A percentile compares a stretch with the other conserved stretches of the same genome.
Conservation (phyloP, 2,888 invertebrate genomes). For the Flexamia atlantica region DNA sequence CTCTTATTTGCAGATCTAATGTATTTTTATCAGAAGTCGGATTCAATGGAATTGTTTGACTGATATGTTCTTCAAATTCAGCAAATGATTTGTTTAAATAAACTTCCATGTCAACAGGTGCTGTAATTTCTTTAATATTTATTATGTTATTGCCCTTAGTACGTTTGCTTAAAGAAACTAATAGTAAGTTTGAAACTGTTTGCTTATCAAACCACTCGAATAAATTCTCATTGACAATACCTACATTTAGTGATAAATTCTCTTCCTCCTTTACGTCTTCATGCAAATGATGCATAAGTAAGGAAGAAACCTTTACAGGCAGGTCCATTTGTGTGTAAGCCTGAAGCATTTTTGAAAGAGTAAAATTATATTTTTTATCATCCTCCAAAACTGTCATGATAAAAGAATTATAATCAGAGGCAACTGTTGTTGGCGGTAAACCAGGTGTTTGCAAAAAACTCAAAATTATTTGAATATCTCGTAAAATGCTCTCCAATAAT, state of each 20-base stretch:
- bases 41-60: not conserved
- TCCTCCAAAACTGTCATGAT: not conserved
- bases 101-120: not conserved
- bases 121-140: not conserved
- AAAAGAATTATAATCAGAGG: not conserved
- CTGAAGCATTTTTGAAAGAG: not conserved
- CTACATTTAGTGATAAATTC: not conserved
- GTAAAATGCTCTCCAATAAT: not conserved
- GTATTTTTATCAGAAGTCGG: not conserved
- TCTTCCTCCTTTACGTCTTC: not conserved
- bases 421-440: not conserved
- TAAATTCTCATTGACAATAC: not conserved
- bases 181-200: not conserved
- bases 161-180: conserved; percentile 9
- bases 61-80: not conserved
- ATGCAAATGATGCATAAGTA: not conserved
- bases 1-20: not conserved
- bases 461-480: not conserved
- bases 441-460: not conserved
- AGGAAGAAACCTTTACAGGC: not conserved
- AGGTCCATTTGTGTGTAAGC: not conserved
- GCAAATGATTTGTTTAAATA: not conserved
- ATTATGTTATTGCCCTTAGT: not conserved
- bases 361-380: not conserved
- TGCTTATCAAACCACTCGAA: not conserved